Percentiles rank a stretch among this genome's conserved stretches.
These are phyloP conservation scores for Drosophila percnosoma DNA, from an alignment of 2,888 invertebrate genomes.

Conservation along the genomic window DNA sequence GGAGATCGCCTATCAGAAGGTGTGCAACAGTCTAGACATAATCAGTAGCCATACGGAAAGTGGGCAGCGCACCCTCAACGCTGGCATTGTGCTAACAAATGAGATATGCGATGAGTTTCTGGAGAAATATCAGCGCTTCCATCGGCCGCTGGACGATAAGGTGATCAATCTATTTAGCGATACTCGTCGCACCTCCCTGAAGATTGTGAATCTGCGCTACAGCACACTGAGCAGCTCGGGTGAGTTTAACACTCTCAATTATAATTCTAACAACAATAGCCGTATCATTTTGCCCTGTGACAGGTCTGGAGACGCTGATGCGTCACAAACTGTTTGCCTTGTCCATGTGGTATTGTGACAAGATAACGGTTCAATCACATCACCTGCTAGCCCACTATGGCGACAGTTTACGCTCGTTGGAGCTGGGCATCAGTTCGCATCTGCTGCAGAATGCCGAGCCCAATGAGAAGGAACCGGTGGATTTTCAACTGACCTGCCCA, in stretches of 20 bases:
- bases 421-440: slow-evolving; percentile 89
- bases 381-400: slow-evolving; percentile 89
- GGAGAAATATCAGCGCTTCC: slow-evolving; percentile 84
- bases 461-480: slow-evolving; percentile 86
- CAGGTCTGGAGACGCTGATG: slow-evolving; percentile 88
- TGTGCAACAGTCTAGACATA: slow-evolving; percentile 83
- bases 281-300: neutral
- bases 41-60: slow-evolving; percentile 72
- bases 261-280: no score
- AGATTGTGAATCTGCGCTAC: slow-evolving; percentile 89
- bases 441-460: slow-evolving; percentile 86
- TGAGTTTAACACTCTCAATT: slow-evolving; percentile 49
- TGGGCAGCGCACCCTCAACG: slow-evolving; percentile 84
- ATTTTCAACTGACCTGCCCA: slow-evolving; percentile 86
- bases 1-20: slow-evolving; percentile 84
- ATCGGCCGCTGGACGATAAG: slow-evolving; percentile 87
- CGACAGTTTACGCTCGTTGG: slow-evolving; percentile 89
- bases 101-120: slow-evolving; percentile 89
- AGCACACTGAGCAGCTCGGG: slow-evolving; percentile 90
- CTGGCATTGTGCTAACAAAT: slow-evolving; percentile 88
- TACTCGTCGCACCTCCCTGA: slow-evolving; percentile 88
- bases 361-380: slow-evolving; percentile 88
- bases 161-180: slow-evolving; percentile 91
- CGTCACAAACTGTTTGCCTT: slow-evolving; percentile 90
- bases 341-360: slow-evolving; percentile 90